These are phyloP conservation scores for Polypedilum vanderplanki DNA, from an alignment of 1,140 invertebrate genomes.

Conservation along the genomic window DNA sequence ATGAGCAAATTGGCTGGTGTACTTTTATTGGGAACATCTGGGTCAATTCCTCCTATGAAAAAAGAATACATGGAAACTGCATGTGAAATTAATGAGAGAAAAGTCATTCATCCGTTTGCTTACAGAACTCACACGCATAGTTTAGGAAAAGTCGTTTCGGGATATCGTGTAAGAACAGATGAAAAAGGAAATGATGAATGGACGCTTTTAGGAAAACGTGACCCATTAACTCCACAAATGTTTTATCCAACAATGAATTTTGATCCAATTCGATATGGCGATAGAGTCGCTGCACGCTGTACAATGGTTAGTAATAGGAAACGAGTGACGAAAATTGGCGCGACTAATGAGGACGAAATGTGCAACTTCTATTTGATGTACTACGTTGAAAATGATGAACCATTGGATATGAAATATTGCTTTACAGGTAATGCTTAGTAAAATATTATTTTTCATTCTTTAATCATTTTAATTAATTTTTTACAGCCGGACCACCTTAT, in stretches of 20 bases:
- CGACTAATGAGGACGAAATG: conserved; percentile 94
- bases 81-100: conserved; percentile 71
- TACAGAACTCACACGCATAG: conserved; percentile 91
- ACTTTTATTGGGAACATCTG: conserved; percentile 74
- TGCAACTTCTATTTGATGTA: conserved; percentile 99
- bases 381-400: conserved; percentile 78
- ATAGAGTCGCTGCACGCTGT: conserved; percentile 81
- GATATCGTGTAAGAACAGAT: conserved; percentile 66
- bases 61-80: conserved; percentile 82
- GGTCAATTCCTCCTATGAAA: conserved; percentile 60
- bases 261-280: conserved; percentile 56
- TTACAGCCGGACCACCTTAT: conserved; percentile 68
- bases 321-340: conserved; percentile 63
- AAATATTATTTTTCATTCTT: no score
- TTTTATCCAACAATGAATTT: conserved; percentile 80
- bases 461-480: no score
- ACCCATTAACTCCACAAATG: conserved; percentile 91
- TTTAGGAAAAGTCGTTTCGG: conserved; percentile 79
- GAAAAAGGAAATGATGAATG: conserved; percentile 58
- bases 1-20: conserved; percentile 79
- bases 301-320: conserved; percentile 73
- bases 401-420: conserved; percentile 78
- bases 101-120: conserved; percentile 87
- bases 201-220: conserved; percentile 80
- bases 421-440: no score